These are phyloP conservation scores for Xestoiulus laeticollis DNA, from an alignment of 2,888 invertebrate species.

Conservation along the genomic window DNA sequence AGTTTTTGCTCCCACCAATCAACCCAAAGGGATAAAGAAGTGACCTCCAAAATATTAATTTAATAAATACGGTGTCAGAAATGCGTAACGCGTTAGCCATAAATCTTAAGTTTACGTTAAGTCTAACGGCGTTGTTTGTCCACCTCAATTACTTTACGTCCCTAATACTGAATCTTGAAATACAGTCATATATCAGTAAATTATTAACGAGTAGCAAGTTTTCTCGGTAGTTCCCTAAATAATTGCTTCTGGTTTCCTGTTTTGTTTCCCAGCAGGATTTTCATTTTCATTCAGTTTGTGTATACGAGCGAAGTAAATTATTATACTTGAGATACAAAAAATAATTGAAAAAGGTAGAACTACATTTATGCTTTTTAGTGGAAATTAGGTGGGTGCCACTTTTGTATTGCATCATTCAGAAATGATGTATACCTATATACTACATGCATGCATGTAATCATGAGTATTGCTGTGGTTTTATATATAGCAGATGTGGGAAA, in stretches of 20 bases:
- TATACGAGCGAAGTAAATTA: neutral
- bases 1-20: slow-evolving; percentile 30
- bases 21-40: slow-evolving; percentile 43
- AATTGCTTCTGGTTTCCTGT: neutral
- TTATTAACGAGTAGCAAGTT: neutral
- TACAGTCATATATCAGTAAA: neutral
- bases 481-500: too few species aligned
- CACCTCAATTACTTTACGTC: slow-evolving; percentile 24
- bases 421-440: too few species aligned
- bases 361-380: neutral
- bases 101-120: neutral
- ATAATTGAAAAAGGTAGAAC: neutral
- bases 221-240: slow-evolving; percentile 11
- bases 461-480: too few species aligned
- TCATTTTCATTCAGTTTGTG: neutral
- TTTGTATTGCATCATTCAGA: too few species aligned
- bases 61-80: slow-evolving; percentile 40
- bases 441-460: too few species aligned
- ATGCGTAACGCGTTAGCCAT: slow-evolving; percentile 27
- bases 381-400: neutral
- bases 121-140: neutral
- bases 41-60: slow-evolving; percentile 43
- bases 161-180: slow-evolving; percentile 8
- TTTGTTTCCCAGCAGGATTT: neutral
- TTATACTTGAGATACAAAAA: neutral